Evolutionary conservation across 53 echinoderm and acorn worm species (phyloP).

Genomic region (Echinarachnius parma): DNA sequence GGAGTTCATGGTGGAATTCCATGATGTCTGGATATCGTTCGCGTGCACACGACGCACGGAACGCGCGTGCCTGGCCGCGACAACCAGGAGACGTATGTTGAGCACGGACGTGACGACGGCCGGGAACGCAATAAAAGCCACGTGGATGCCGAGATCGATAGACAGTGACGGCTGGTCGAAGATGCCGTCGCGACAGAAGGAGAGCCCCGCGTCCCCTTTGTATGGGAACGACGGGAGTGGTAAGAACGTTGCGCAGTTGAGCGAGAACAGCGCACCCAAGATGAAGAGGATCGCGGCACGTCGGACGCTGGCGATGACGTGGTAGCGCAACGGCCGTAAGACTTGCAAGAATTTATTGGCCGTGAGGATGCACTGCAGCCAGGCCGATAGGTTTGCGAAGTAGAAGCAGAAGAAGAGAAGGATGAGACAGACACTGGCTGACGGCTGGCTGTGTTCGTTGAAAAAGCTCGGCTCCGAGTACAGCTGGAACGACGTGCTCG

Average conservation of each 20-base stretch:
- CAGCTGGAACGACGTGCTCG: slow-evolving; percentile 21
- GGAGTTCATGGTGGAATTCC: neutral
- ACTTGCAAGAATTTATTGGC: slow-evolving; percentile 14
- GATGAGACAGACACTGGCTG: neutral
- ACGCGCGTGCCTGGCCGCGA: slow-evolving; percentile 1
- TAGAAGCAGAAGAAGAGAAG: slow-evolving; percentile 41
- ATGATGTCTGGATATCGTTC: too few relatives aligned
- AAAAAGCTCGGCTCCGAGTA: slow-evolving; percentile 43
- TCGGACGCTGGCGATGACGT: neutral
- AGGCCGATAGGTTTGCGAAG: slow-evolving; percentile 26
- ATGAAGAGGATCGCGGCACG: slow-evolving; percentile 2
- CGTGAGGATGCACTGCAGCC: slow-evolving; percentile 30
- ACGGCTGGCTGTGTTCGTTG: neutral
- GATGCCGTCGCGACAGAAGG: slow-evolving; percentile 32
- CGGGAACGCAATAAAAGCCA: slow-evolving; percentile 17
- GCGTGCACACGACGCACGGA: neutral
- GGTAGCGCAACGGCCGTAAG: slow-evolving; percentile 11
- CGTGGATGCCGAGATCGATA: slow-evolving; percentile 25
- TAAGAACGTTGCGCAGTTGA: slow-evolving; percentile 36
- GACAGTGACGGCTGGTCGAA: slow-evolving; percentile 25
- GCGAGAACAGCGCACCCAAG: slow-evolving; percentile 9
- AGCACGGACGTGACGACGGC: slow-evolving; percentile 14
- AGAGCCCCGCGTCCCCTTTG: neutral
- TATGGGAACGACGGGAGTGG: slow-evolving; percentile 40
- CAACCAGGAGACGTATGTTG: slow-evolving; percentile 18